Base-by-base conservation (phyloP, 2,888 invertebrate genomes). In the Sphaerolaimus hirsutus region DNA sequence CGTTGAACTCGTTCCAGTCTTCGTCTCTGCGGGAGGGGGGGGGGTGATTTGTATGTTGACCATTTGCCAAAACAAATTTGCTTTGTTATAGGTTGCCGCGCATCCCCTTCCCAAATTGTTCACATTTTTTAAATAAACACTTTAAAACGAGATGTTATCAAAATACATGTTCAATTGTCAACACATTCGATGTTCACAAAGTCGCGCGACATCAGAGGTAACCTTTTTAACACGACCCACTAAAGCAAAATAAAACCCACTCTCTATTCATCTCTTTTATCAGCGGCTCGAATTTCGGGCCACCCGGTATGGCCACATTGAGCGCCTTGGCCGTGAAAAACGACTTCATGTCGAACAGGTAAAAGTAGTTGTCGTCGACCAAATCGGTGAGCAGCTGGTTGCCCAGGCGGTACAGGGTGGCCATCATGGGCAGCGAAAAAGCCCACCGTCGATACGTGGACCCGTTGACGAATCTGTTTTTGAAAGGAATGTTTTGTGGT, bases 1-100 rank as follows among this genome's bases (percentile, higher is more conserved):
- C 97, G 70, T 99, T 99, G 62, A 99, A 99, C 69, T 99, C 97
- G 69, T 99, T 99, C 97, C 97, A 99, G 66, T 99, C 97, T 69
- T 99, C 97, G 70, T 99, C 97, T 1, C 84, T 79, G 40, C 22
- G 7, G 19, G 19, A 37, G 5, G n/a, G n/a, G n/a, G n/a, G n/a
- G n/a, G n/a, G n/a, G n/a, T n/a, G n/a, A n/a, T n/a, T n/a, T n/a
- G n/a, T n/a, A n/a, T n/a, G n/a, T n/a, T n/a, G n/a, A n/a, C n/a
- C n/a, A n/a, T n/a, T n/a, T n/a, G n/a, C n/a, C n/a, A n/a, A n/a
- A n/a, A n/a, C n/a, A n/a, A n/a, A n/a, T n/a, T n/a, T n/a, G n/a
- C n/a, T n/a, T n/a, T n/a, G n/a, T n/a, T n/a, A n/a, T n/a, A n/a
- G n/a, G n/a, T n/a, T n/a, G n/a, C n/a, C n/a, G n/a, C n/a, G n/a